These are phyloP conservation scores for Notiomystis cincta DNA, from an alignment of 2,113 vertebrate species.

Conservation along the genomic window DNA sequence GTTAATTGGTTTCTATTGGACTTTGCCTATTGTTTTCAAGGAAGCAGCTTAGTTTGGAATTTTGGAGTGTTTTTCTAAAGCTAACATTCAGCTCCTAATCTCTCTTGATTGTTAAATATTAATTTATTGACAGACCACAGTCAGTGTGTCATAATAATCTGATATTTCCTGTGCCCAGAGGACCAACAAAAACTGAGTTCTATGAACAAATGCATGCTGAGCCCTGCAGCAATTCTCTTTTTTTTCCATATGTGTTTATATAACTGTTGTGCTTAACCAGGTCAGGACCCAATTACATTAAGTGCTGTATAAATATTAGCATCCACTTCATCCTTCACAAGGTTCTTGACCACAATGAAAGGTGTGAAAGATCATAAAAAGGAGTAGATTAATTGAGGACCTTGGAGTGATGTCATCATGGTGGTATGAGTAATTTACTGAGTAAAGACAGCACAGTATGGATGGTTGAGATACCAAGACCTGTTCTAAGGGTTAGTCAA, in stretches of 20 bases:
- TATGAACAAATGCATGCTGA: neutral
- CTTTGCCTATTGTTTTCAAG: neutral
- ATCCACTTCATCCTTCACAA: slow-evolving; percentile 24
- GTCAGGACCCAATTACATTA: slow-evolving; percentile 31
- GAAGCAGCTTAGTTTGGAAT: slow-evolving; percentile 12
- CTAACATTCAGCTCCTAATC: slow-evolving; percentile 40
- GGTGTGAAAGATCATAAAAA: slow-evolving; percentile 42
- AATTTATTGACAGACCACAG: slow-evolving; percentile 48
- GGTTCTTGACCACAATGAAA: slow-evolving; percentile 1
- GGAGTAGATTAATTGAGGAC: neutral
- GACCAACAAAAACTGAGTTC: neutral
- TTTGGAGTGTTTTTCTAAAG: slow-evolving; percentile 39
- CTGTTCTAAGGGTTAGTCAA: neutral
- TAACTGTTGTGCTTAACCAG: slow-evolving; percentile 11
- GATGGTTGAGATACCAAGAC: neutral
- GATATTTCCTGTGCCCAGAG: slow-evolving; percentile 38
- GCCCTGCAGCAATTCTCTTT: neutral
- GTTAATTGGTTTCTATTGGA: slow-evolving; percentile 54
- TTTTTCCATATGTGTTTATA: neutral
- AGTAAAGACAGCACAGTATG: neutral
- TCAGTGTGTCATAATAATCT: neutral
- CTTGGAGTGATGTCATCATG: neutral
- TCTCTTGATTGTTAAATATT: slow-evolving; percentile 52
- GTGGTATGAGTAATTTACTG: neutral
- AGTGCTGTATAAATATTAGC: slow-evolving; percentile 50